Evolutionary conservation across 2,797 vertebrate species (phyloP).

Genomic region (Telmatherina bonti): DNA sequence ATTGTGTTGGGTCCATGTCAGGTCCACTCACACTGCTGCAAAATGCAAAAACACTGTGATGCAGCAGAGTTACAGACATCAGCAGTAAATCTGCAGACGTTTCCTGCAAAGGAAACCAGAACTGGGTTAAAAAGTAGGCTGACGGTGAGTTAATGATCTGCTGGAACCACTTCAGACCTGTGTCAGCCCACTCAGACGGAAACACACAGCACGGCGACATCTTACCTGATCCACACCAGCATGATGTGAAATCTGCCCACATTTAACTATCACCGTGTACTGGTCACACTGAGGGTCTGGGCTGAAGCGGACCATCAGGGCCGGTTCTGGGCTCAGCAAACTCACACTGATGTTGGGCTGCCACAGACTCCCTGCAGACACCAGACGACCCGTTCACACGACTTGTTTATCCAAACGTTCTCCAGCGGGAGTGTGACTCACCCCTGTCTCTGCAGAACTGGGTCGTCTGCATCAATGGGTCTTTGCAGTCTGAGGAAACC

Average conservation of each 20-base stretch:
- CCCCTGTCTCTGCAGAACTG: constrained; percentile 76
- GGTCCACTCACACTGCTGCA: too few relatives aligned
- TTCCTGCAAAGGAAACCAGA: constrained; percentile 21
- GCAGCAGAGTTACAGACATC: not conserved
- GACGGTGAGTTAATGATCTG: constrained; percentile 19
- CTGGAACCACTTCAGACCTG: constrained; percentile 27
- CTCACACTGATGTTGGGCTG: constrained; percentile 68
- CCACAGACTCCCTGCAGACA: constrained; percentile 77
- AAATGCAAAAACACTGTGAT: too few relatives aligned
- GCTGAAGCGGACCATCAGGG: constrained; percentile 66
- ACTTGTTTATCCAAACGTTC: not conserved
- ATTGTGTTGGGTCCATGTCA: too few relatives aligned
- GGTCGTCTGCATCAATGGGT: constrained; percentile 60
- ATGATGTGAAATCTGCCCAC: not conserved
- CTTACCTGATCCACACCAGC: not conserved
- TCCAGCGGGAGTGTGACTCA: constrained; percentile 40
- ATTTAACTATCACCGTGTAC: constrained; percentile 59
- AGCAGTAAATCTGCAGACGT: not conserved
- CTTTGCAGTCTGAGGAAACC: constrained; percentile 66
- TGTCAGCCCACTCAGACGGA: constrained; percentile 30
- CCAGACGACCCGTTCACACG: not conserved
- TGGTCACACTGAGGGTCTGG: constrained; percentile 46
- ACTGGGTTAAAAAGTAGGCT: constrained; percentile 38
- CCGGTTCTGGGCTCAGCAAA: not conserved
- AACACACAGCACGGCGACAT: not conserved